phyloP scores from a whole-genome alignment of 1,140 invertebrate genomes.

The Carposina sasakii region DNA sequence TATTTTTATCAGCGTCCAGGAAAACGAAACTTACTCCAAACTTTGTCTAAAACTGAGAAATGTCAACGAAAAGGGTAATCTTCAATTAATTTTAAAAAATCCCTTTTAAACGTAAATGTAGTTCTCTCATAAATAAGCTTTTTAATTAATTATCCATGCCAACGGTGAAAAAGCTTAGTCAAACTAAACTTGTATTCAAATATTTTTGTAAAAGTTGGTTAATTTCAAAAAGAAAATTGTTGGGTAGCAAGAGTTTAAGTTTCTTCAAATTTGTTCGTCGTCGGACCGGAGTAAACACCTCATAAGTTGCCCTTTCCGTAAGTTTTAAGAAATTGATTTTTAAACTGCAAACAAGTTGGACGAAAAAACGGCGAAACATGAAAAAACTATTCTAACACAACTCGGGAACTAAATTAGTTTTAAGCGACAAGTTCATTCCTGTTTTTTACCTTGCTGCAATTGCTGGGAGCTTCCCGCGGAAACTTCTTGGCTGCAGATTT shows the following conservation, averaged over 20 bases:
- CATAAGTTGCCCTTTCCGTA: slow-evolving; percentile 48
- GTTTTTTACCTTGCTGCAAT: slow-evolving; percentile 65
- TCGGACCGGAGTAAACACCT: slow-evolving; percentile 48
- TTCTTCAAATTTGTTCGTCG: slow-evolving; percentile 38
- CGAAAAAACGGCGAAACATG: slow-evolving; percentile 48
- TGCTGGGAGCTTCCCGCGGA: slow-evolving; percentile 57
- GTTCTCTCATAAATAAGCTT: too few species aligned
- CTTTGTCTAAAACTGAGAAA: too few species aligned
- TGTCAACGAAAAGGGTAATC: too few species aligned
- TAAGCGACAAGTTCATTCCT: slow-evolving; percentile 68
- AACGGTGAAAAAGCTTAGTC: slow-evolving; percentile 30
- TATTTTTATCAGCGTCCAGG: too few species aligned
- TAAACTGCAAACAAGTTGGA: slow-evolving; percentile 56
- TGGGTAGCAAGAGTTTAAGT: slow-evolving; percentile 35
- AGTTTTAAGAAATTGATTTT: slow-evolving; percentile 64
- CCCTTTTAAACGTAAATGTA: too few species aligned
- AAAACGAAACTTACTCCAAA: too few species aligned
- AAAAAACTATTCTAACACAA: slow-evolving; percentile 63
- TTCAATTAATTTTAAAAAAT: too few species aligned
- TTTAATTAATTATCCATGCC: slow-evolving; percentile 27
- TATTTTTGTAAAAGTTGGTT: slow-evolving; percentile 46
- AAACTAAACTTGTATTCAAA: slow-evolving; percentile 40
- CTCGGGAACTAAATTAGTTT: slow-evolving; percentile 69
- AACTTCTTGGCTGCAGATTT: slow-evolving; percentile 66
- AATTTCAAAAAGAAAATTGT: slow-evolving; percentile 52